These are phyloP conservation scores for Lepus townsendii DNA, from an alignment of 2,797 vertebrate genomes.

Conservation along the genomic window DNA sequence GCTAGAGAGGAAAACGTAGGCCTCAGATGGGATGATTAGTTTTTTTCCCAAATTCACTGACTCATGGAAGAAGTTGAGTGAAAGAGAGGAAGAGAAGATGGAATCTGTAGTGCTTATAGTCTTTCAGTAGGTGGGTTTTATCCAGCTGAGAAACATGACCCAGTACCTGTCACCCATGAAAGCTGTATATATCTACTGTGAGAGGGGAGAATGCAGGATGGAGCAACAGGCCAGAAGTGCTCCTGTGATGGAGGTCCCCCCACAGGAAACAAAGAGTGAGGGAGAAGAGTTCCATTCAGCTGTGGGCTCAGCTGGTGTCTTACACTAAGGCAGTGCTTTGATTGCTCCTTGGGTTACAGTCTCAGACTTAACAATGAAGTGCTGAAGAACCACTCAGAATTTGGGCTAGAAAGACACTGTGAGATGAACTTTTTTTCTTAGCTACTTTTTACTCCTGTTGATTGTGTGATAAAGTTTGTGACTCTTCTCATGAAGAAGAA, in stretches of 20 bases:
- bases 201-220: not conserved
- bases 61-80: not conserved
- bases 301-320: not conserved
- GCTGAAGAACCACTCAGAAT: not conserved
- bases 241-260: not conserved
- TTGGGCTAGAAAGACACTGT: not conserved
- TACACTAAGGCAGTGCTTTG: not conserved
- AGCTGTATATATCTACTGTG: not conserved
- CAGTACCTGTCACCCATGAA: not conserved
- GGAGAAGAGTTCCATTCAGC: not conserved
- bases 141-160: not conserved
- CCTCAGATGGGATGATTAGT: not conserved
- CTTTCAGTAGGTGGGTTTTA: not conserved
- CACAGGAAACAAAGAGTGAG: not conserved
- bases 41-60: constrained; percentile 1
- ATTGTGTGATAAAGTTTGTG: not conserved
- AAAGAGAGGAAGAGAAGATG: not conserved
- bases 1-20: not conserved
- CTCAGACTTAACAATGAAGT: not conserved
- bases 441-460: not conserved
- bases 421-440: not conserved
- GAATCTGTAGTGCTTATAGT: not conserved
- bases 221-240: not conserved
- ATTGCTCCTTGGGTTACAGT: not conserved
- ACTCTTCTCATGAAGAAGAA: not conserved